These are phyloP conservation scores for Ambastaia sidthimunki DNA, from an alignment of 2,797 vertebrate species.

Conservation along the genomic window DNA sequence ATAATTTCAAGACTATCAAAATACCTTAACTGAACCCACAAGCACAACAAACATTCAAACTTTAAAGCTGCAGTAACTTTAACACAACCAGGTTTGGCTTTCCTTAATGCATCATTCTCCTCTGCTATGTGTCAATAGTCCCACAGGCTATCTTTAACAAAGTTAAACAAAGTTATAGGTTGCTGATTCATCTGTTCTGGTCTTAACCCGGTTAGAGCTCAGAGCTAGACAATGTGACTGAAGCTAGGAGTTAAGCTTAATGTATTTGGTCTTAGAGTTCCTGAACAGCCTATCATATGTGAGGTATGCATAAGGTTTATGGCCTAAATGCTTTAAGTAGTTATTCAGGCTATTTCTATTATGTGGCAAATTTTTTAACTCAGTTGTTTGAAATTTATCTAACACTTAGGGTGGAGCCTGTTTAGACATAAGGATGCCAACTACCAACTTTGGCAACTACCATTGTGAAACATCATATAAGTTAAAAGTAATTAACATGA, in stretches of 20 bases:
- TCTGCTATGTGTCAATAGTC: neutral
- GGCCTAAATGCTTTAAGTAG: neutral
- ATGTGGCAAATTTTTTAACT: neutral
- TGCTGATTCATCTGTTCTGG: neutral
- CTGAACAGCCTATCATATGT: neutral
- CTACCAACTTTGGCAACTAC: too few relatives aligned
- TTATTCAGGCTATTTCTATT: neutral
- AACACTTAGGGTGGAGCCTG: too few relatives aligned
- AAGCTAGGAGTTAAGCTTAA: neutral
- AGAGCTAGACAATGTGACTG: neutral
- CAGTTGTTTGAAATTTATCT: too few relatives aligned
- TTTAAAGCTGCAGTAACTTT: neutral
- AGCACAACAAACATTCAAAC: neutral
- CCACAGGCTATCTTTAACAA: neutral
- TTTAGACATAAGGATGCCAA: too few relatives aligned
- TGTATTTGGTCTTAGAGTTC: neutral
- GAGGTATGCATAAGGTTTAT: neutral
- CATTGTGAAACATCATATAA: too few relatives aligned
- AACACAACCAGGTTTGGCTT: neutral
- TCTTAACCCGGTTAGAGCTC: neutral
- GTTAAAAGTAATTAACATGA: too few relatives aligned
- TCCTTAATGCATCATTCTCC: neutral
- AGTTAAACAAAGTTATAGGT: neutral
- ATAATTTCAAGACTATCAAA: slow-evolving; percentile 14
- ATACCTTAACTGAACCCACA: neutral